These are phyloP conservation scores for Dromas ardeola DNA, from an alignment of 2,113 vertebrate species.

Conservation along the genomic window DNA sequence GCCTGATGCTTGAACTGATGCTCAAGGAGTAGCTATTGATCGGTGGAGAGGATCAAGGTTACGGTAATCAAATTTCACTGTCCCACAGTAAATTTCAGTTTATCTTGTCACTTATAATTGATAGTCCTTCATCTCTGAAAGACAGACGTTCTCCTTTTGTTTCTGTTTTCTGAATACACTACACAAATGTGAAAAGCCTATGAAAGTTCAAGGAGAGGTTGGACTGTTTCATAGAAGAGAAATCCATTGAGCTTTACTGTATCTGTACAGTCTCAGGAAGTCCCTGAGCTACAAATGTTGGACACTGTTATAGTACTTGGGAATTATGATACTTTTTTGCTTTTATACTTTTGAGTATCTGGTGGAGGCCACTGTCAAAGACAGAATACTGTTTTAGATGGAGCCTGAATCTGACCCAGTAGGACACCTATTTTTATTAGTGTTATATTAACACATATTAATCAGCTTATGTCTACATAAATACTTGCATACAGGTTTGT, in stretches of 20 bases:
- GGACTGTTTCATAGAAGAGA: neutral
- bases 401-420: neutral
- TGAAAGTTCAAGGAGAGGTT: neutral
- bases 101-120: neutral
- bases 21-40: neutral
- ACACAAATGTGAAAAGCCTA: neutral
- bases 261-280: neutral
- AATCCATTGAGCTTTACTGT: neutral
- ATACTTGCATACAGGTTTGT: too few relatives aligned
- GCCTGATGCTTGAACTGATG: neutral
- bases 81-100: neutral
- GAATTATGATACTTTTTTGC: neutral
- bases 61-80: neutral
- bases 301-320: too few relatives aligned
- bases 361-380: neutral
- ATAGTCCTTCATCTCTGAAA: neutral
- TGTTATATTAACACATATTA: neutral
- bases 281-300: neutral
- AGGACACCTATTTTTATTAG: neutral
- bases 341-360: neutral
- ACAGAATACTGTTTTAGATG: neutral
- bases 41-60: neutral
- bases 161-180: neutral
- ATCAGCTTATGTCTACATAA: neutral
- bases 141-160: neutral